phyloP scores from a whole-genome alignment of 2,797 vertebrate genomes.

The Urophycis tenuis region DNA sequence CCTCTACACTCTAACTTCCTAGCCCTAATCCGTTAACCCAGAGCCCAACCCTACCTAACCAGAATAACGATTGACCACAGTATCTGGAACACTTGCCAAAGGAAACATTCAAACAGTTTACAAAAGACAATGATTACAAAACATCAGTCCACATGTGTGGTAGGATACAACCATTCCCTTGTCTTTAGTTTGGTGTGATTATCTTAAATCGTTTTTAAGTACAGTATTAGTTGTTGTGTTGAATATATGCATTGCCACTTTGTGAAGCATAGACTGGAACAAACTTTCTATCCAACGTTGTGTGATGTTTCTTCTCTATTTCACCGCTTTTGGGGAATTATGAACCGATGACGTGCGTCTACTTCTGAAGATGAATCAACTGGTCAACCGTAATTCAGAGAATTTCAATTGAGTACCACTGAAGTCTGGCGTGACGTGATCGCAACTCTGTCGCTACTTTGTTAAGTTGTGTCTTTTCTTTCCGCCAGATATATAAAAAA shows the following conservation, averaged over 20 bases:
- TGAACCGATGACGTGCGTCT: background rate
- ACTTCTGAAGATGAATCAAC: background rate
- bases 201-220: background rate
- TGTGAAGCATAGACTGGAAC: no score
- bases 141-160: background rate
- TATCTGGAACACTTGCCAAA: background rate
- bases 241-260: background rate
- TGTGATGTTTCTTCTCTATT: no score
- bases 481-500: background rate
- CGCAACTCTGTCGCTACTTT: background rate
- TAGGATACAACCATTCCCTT: background rate
- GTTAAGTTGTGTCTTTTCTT: background rate
- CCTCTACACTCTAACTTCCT: background rate
- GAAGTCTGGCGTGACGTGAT: background rate
- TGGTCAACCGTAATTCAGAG: background rate
- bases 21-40: background rate
- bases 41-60: no score
- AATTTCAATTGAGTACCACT: no score
- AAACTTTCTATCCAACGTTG: no score
- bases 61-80: background rate
- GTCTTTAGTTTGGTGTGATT: background rate
- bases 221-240: background rate
- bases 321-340: no score
- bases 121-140: background rate
- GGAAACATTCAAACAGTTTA: background rate